A percentile compares a stretch with the other conserved stretches of the same genome.
Evolutionary conservation across 2,797 vertebrate genomes (phyloP).

Genomic region (Dermochelys coriacea): DNA sequence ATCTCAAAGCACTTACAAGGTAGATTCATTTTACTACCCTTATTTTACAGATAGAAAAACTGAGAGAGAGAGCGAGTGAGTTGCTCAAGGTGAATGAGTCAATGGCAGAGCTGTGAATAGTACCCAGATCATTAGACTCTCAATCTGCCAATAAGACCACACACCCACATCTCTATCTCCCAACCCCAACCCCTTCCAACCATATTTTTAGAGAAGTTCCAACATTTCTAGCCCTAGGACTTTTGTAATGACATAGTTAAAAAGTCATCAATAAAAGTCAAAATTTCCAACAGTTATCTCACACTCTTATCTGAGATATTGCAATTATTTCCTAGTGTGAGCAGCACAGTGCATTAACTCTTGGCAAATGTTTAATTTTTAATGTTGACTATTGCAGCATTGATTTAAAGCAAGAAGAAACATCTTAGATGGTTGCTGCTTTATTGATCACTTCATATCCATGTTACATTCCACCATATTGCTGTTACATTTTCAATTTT

Average conservation of each 20-base stretch:
- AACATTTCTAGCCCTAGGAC: not conserved
- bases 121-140: not conserved
- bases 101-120: not conserved
- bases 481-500: not conserved
- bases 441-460: not conserved
- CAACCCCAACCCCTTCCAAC: not conserved
- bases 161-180: not conserved
- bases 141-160: not conserved
- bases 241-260: conserved; percentile 40
- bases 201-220: not conserved
- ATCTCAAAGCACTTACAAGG: conserved; percentile 10
- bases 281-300: conserved; percentile 33
- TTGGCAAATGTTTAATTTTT: conserved; percentile 68
- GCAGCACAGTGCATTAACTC: conserved; percentile 60
- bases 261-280: not conserved
- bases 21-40: not conserved
- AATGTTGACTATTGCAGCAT: conserved; percentile 24
- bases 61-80: not conserved
- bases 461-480: not conserved
- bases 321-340: conserved; percentile 57
- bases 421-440: not conserved
- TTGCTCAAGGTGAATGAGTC: not conserved
- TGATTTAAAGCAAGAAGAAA: conserved; percentile 30
- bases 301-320: conserved; percentile 30
- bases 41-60: conserved; percentile 7